A percentile compares a stretch with the other conserved stretches of the same genome.
phyloP scores from a whole-genome alignment of 2,797 vertebrate genomes.

The Clarias fuscus region DNA sequence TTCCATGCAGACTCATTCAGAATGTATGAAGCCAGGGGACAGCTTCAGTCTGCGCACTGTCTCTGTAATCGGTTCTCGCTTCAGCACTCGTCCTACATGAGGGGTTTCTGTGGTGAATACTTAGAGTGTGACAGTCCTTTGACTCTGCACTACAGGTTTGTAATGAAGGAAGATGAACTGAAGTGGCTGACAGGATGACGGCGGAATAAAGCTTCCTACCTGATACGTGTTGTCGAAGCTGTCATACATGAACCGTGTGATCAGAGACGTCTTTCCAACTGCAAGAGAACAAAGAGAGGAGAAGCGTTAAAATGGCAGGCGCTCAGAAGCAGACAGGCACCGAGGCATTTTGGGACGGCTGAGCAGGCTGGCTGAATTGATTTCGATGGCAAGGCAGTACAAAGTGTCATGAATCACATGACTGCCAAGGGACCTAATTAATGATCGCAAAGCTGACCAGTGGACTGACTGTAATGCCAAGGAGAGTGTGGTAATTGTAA shows the following conservation, averaged over 20 bases:
- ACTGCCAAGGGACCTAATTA: constrained; percentile 68
- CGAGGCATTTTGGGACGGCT: constrained; percentile 31
- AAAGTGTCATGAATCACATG: constrained; percentile 51
- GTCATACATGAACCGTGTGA: constrained; percentile 85
- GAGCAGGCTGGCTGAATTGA: constrained; percentile 36
- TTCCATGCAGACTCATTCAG: not conserved
- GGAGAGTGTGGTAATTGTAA: constrained; percentile 55
- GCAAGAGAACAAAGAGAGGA: constrained; percentile 68
- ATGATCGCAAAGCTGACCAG: constrained; percentile 51
- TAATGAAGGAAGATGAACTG: constrained; percentile 17
- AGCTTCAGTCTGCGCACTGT: not conserved
- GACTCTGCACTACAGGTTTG: constrained; percentile 15
- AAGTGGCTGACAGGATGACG: constrained; percentile 43
- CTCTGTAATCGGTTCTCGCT: constrained; percentile 13
- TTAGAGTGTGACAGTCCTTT: constrained; percentile 20
- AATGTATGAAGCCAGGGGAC: not conserved
- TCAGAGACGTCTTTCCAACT: constrained; percentile 84
- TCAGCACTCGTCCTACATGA: constrained; percentile 18
- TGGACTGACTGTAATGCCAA: constrained; percentile 58
- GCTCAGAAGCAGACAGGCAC: constrained; percentile 37
- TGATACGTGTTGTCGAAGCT: constrained; percentile 86
- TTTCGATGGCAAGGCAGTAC: constrained; percentile 25
- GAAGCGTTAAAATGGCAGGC: constrained; percentile 53
- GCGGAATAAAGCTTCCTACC: constrained; percentile 61
- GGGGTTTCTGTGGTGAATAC: constrained; percentile 32